Conservation (phyloP, 2,113 vertebrate genomes). For the Hemiscyllium ocellatum region DNA sequence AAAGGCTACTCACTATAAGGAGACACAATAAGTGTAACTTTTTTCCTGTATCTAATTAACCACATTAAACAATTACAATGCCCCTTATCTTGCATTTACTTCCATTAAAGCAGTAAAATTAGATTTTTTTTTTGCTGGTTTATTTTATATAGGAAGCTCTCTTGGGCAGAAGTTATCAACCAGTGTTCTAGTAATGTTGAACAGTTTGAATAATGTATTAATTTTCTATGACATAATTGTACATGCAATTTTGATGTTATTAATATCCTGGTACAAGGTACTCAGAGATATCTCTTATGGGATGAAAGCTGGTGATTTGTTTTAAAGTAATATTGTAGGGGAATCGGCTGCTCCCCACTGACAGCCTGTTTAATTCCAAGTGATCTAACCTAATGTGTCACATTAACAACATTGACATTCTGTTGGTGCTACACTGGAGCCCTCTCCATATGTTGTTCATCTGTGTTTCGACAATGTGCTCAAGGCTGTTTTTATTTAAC, state of each 20-base stretch:
- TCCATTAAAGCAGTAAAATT: not conserved
- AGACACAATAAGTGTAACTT: not conserved
- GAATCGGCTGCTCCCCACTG: not conserved
- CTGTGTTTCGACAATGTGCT: slow-evolving; percentile 10
- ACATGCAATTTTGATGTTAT: slow-evolving; percentile 6
- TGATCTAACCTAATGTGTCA: slow-evolving; percentile 5
- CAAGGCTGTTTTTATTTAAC: slow-evolving; percentile 8
- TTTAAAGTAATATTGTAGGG: slow-evolving; percentile 2
- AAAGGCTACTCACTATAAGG: not conserved
- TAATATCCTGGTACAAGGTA: not conserved
- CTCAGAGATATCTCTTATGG: slow-evolving; percentile 4
- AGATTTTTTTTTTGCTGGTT: not conserved
- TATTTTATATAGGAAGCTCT: not conserved
- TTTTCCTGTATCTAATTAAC: not conserved
- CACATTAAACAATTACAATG: not conserved
- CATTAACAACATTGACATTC: slow-evolving; percentile 14
- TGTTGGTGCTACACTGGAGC: not conserved
- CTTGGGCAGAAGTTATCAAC: not conserved
- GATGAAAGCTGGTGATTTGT: slow-evolving; percentile 7
- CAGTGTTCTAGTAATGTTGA: not conserved
- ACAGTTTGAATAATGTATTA: not conserved
- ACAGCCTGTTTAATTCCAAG: slow-evolving; percentile 1
- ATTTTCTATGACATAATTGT: not conserved
- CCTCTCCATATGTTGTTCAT: not conserved
- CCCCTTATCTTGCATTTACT: not conserved